These are phyloP conservation scores for Oophaga pumilio DNA, from an alignment of 2,113 vertebrate species.

Conservation along the genomic window DNA sequence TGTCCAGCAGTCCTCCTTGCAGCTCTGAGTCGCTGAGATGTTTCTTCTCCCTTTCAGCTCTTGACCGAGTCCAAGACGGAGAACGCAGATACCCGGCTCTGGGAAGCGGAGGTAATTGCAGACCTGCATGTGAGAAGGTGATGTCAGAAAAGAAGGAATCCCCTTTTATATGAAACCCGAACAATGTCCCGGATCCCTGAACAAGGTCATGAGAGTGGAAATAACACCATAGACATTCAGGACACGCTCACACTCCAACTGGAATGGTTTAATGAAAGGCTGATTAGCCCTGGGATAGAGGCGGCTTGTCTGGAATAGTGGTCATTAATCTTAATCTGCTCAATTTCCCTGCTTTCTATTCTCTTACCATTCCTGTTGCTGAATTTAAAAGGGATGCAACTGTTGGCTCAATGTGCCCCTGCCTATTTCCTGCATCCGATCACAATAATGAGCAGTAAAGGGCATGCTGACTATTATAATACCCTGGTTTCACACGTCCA, in stretches of 20 bases:
- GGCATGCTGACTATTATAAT: neutral
- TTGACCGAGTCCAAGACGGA: constrained; percentile 88
- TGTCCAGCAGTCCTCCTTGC: constrained; percentile 69
- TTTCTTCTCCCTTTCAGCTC: constrained; percentile 84
- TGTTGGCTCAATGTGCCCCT: neutral
- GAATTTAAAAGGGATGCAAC: neutral
- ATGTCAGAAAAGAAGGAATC: neutral
- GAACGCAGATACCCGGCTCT: constrained; percentile 86
- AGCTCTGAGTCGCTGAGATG: constrained; percentile 82
- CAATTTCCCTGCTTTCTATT: neutral
- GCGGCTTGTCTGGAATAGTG: neutral
- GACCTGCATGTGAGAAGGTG: constrained; percentile 69
- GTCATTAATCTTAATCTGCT: neutral
- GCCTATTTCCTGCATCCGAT: neutral
- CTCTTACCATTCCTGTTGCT: neutral
- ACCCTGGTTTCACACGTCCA: neutral
- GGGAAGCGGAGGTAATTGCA: constrained; percentile 76
- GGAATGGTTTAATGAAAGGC: neutral
- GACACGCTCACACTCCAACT: neutral
- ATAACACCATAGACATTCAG: neutral
- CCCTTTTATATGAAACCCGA: neutral
- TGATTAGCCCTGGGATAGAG: neutral
- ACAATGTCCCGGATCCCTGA: neutral
- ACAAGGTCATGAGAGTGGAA: constrained; percentile 29
- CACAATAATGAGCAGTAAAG: neutral